Evolutionary conservation across 2,113 vertebrate species (phyloP), one percentile per base, ranked within the genome.

Genomic region (Corythoichthys haematopterus): DNA sequence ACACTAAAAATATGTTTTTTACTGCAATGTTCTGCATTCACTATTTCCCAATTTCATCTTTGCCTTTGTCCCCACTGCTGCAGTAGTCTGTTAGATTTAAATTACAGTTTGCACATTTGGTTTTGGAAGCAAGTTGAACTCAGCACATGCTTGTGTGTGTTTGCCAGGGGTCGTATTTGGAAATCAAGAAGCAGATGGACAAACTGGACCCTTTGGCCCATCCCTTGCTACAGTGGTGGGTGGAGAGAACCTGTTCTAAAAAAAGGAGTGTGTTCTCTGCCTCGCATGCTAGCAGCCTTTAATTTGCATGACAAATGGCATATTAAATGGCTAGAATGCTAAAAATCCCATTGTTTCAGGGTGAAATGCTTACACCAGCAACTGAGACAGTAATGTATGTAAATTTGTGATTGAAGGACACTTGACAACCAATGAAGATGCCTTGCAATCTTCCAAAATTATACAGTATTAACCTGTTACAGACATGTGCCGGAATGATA

Each of bases 101-200:
- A 57, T 10, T 20, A 65, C 40, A 15, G 8, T 35, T 64, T 57
- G 13, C 6, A 70, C 2, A 38, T 64, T 75, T 71, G 52, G 40
- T 37, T 72, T 64, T 47, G 14, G 15, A 6, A n/a, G 12, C 14
- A 20, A 20, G 12, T 6, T 62, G 50, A 65, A 75, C 62, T 16
- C 45, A 40, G 40, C 58, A 57, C 14, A 5, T 70, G 37, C 45
- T 35, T 78, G 6, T 72, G 37, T 72, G 46, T 35, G 74, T 57
- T 85, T 61, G 77, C 48, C 62, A 99, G 97, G 97, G 97, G 16
- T 99, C 97, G 0, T 99, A 98, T 87, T 87, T 98, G 86, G 97
- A 98, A 88, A 99, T 99, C 80, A 99, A 99, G 91, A 99, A 99
- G 79, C 97, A 99, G 91, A 99, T 99, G 97, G 97, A 99, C 88